Evolutionary conservation across 2,113 vertebrate genomes (phyloP).

Genomic region (Oryzias javanicus): DNA sequence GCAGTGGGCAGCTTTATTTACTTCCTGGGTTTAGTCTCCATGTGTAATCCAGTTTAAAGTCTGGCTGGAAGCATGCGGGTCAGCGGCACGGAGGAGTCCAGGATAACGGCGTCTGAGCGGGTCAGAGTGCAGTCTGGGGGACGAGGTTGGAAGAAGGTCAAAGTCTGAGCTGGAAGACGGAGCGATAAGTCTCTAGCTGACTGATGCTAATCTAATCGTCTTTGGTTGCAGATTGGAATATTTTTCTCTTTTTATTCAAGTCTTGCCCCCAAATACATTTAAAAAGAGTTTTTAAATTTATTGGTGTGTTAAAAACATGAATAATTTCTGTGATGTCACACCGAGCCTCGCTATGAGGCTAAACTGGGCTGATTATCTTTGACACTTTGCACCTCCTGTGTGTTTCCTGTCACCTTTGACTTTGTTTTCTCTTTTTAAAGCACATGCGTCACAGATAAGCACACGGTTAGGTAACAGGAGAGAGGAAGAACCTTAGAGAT

Average conservation of each 20-base stretch:
- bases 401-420: constrained; percentile 15
- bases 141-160: constrained; percentile 45
- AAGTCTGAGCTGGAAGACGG: constrained; percentile 41
- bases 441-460: neutral
- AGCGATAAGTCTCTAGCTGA: neutral
- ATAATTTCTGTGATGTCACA: neutral
- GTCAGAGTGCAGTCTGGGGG: neutral
- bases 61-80: constrained; percentile 16
- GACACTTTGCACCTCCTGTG: neutral
- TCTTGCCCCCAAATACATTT: neutral
- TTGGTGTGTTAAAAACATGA: neutral
- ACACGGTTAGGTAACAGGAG: neutral
- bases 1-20: constrained; percentile 8
- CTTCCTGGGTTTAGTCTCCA: constrained; percentile 8
- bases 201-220: constrained; percentile 26
- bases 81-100: constrained; percentile 13
- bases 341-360: neutral
- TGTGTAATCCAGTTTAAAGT: constrained; percentile 32
- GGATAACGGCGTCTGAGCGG: neutral
- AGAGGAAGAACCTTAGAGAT: too few relatives aligned
- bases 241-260: neutral
- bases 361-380: constrained; percentile 12
- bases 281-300: neutral
- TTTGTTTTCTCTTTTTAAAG: neutral
- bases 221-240: too few relatives aligned